phyloP scores from a whole-genome alignment of 2,888 invertebrate genomes.

The Gonocerus acuteangulatus region DNA sequence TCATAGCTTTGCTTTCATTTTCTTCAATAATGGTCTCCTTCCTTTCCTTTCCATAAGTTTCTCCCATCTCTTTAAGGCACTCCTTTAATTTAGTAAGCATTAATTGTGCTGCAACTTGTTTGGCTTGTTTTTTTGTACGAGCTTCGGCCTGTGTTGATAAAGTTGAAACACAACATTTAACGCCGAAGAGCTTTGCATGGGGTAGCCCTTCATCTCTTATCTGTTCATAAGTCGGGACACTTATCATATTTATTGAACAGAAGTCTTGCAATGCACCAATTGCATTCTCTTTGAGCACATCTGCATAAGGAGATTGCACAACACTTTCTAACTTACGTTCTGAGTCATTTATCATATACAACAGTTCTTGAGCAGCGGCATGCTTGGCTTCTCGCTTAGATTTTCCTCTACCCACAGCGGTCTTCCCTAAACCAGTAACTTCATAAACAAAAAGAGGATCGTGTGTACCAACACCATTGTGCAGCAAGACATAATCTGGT shows the following conservation, averaged over 20 bases:
- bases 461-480: conserved; percentile 44
- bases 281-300: conserved; percentile 38
- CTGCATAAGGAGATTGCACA: conserved; percentile 38
- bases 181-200: conserved; percentile 56
- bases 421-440: conserved; percentile 33
- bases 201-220: conserved; percentile 59
- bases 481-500: conserved; percentile 53
- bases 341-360: conserved; percentile 44
- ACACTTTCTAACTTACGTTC: conserved; percentile 39
- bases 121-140: conserved; percentile 58
- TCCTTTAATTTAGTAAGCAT: conserved; percentile 36
- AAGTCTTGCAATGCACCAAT: conserved; percentile 41
- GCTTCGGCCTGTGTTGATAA: conserved; percentile 51
- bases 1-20: background rate
- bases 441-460: conserved; percentile 39
- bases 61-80: conserved; percentile 19
- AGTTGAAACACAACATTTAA: conserved; percentile 50
- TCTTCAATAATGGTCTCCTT: background rate
- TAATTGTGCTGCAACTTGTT: conserved; percentile 52
- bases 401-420: conserved; percentile 44
- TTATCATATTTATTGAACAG: conserved; percentile 46
- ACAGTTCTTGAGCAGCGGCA: conserved; percentile 49
- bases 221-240: conserved; percentile 49
- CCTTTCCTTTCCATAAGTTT: background rate
- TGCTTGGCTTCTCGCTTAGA: conserved; percentile 57